phyloP scores from a whole-genome alignment of 2,113 vertebrate species.

The Pituophis catenifer region DNA sequence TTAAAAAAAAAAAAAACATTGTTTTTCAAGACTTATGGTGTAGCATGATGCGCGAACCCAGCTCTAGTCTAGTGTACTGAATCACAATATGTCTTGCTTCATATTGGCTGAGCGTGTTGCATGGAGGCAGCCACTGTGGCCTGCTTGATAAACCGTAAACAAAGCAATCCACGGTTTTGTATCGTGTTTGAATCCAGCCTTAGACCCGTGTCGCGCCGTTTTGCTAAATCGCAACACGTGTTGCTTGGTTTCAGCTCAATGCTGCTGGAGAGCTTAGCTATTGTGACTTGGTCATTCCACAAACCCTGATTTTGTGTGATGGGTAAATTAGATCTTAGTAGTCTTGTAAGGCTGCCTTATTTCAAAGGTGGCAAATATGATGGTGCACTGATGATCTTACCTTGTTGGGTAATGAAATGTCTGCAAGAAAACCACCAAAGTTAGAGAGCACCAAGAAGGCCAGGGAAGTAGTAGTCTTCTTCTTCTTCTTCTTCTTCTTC shows the following conservation, averaged over 20 bases:
- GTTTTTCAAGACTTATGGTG: background rate
- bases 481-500: too few relatives aligned
- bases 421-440: background rate
- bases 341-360: background rate
- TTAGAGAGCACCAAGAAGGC: background rate
- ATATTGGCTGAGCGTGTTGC: background rate
- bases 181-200: background rate
- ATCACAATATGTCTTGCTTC: background rate
- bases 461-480: too few relatives aligned
- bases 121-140: background rate
- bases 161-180: background rate
- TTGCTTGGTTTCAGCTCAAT: background rate
- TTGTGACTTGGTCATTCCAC: background rate
- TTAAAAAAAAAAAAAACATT: too few relatives aligned
- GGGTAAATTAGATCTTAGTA: background rate
- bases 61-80: background rate
- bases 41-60: background rate
- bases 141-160: background rate
- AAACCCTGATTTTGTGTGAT: background rate
- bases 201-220: background rate
- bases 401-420: background rate
- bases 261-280: background rate
- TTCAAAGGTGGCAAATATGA: background rate
- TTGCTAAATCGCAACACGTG: background rate
- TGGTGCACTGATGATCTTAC: background rate